These are phyloP conservation scores for Cylloceria caligata DNA, from an alignment of 2,888 invertebrate species.

Conservation along the genomic window DNA sequence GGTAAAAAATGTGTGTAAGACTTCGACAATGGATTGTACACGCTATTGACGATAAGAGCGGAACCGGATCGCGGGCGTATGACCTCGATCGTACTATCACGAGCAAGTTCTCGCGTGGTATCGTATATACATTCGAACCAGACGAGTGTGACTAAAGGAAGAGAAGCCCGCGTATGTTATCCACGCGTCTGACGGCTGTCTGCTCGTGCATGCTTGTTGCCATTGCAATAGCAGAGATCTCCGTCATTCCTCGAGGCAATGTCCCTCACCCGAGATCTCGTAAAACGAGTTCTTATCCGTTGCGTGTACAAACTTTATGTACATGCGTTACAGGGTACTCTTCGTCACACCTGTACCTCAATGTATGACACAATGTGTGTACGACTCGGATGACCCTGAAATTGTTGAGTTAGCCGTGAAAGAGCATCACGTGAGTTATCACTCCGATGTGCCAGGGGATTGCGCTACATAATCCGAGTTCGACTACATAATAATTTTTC, in stretches of 20 bases:
- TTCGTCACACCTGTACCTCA: not conserved
- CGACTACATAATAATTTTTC: not conserved
- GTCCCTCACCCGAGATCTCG: conserved; percentile 33
- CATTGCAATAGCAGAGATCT: conserved; percentile 39
- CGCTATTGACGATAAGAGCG: conserved; percentile 22
- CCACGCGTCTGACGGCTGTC: conserved; percentile 64
- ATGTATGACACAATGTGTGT: no score
- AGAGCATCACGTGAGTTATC: not conserved
- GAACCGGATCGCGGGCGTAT: not conserved
- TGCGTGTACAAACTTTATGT: not conserved
- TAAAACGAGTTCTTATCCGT: conserved; percentile 9
- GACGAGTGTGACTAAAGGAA: conserved; percentile 48
- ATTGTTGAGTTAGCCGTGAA: conserved; percentile 19
- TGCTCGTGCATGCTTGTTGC: conserved; percentile 7
- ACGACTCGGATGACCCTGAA: conserved; percentile 13
- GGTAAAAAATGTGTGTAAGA: not conserved
- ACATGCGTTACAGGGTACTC: conserved; percentile 1
- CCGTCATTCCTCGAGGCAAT: conserved; percentile 60
- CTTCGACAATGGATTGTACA: not conserved
- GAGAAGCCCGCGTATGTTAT: conserved; percentile 55
- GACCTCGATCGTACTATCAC: conserved; percentile 54
- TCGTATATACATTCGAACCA: conserved; percentile 9
- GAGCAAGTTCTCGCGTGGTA: conserved; percentile 8
- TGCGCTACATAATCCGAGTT: not conserved
- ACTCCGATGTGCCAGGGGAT: not conserved